Evolutionary conservation across 2,888 invertebrate species (phyloP), one percentile per base, ranked within the genome.

Genomic region (Steinernema carpocapsae): DNA sequence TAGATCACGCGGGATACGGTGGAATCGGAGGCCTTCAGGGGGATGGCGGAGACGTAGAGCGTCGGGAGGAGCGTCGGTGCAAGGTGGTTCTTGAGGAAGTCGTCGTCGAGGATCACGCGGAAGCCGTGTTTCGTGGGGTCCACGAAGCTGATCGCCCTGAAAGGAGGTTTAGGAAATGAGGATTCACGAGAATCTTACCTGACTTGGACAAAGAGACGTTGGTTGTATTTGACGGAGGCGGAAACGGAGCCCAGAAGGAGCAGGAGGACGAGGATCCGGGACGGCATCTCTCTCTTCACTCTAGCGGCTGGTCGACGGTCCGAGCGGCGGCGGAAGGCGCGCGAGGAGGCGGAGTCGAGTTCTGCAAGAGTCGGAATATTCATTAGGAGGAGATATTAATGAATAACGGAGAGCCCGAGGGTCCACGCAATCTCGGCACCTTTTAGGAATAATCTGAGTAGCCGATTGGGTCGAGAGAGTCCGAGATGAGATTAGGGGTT

Each of bases 91-190:
- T 79, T 79, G 46, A 84, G 59, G 73, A 84, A 85, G 3, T 77
- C 77, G 42, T 84, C 83, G 37, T 74, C 70, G 22, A 84, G 73
- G 26, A 85, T 78, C 26, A 84, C 75, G 3, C 84, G 76, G 75
- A 84, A 84, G 17, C 84, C 84, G 64, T 77, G 72, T 59, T 82
- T 80, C 37, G 82, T 81, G 32, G 85, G 79, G 70, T 84, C 84
- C 7, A 79, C 78, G 59, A 78, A 77, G 52, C 74, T 70, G 48
- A 82, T 83, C n/a, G 82, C 80, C 74, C 80, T 80, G n/a, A 59
- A 64, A 75, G 43, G 43, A 43, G 14, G 14, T 43, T 43, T 26
- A 26, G 14, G 3, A 22, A 6, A 24, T 19, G 22, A 56, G 56
- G 22, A 6, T 14, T 10, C 26, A 19, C 14, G 19, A 26, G n/a